Evolutionary conservation across 2,888 invertebrate species (phyloP), one percentile per base, ranked within the genome.

Genomic region (Hymenopus coronatus): DNA sequence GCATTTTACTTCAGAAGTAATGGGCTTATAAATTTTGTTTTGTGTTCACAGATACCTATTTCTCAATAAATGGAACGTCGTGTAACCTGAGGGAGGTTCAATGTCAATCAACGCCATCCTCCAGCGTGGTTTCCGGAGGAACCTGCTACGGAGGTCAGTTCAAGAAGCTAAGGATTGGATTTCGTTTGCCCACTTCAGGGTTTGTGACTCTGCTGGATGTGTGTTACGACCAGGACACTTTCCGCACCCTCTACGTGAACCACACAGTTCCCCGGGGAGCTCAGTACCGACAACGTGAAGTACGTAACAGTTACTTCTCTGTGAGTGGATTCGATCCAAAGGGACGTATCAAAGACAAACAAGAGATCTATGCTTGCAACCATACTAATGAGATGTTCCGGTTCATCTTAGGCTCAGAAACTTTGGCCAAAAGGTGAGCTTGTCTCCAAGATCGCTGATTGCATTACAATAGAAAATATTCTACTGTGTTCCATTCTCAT

Each of bases 211-310:
- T 70, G 25, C 20, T 70, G 20, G 54, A 70, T 6, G 25, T 70
- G 6, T 70, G 54, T n/a, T 90, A 88, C 28, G 14, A 84, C 82
- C 25, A 54, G 7, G 83, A 87, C n/a, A 81, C 89, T 1, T 83
- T 82, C 88, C 87, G 87, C 84, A 88, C 87, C 54, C 54, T 70
- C 54, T 70, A 70, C 54, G 54, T 70, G 54, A 70, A 70, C 54
- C 54, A 70, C 54, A 70, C 54, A 4, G 54, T 70, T 6, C 20
- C 54, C 54, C 20, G 20, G 20, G 54, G 8, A 6, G 54, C 54
- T 0, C 20, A 70, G 25, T 25, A 20, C 25, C 54, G 54, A 20
- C 54, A 70, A 70, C 54, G 54, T 20, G 54, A 70, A 70, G 8
- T 70, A 3, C 54, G 54, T 70, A 70, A 25, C 54, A 70, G 3